Evolutionary conservation across 2,888 invertebrate species (phyloP), one percentile per base, ranked within the genome.

Genomic region (Drosophila meridiana): DNA sequence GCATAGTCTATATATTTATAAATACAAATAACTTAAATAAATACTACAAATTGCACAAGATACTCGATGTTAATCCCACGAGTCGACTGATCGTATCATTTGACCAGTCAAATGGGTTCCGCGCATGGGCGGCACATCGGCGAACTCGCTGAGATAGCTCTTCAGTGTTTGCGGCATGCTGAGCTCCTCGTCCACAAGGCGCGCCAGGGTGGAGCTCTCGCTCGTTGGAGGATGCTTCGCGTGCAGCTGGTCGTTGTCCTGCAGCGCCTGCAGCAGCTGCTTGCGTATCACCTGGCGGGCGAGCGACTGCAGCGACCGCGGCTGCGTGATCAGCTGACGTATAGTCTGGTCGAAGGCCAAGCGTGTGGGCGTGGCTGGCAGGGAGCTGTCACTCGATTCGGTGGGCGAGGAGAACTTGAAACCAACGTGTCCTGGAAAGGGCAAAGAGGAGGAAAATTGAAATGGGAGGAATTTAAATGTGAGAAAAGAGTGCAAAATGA

Each of bases 211-310:
- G 4, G 93, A 93, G 52, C 91, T 88, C 34, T 87, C 74, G 47
- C 73, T 84, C 9, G 91, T 92, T 43, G 92, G 78, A 4, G 85
- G 80, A 69, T 89, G 82, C 69, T 73, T 59, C n/a, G 62, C 30
- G 36, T 84, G 83, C 8, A 86, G 59, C 30, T 55, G 60, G 13
- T 52, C 52, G 42, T 80, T 78, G 56, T 70, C 73, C 63, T 87
- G 80, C 50, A 93, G 78, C 50, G 86, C 74, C 20, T 59, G 61
- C 45, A 90, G 76, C 55, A 93, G 67, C 38, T 70, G 79, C 52
- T 87, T 80, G 3, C 93, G 91, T 62, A 93, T 89, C 50, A 82
- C 74, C 65, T 92, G 90, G n/a, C 93, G 91, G 26, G 89, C 71
- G 2, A 92, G 58, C 6, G 91, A 90, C 65, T 93, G 91, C 38